A percentile compares a stretch with the other conserved stretches of the same genome.
Conservation (phyloP, 2,797 vertebrate species). For the Chiroxiphia lanceolata region DNA sequence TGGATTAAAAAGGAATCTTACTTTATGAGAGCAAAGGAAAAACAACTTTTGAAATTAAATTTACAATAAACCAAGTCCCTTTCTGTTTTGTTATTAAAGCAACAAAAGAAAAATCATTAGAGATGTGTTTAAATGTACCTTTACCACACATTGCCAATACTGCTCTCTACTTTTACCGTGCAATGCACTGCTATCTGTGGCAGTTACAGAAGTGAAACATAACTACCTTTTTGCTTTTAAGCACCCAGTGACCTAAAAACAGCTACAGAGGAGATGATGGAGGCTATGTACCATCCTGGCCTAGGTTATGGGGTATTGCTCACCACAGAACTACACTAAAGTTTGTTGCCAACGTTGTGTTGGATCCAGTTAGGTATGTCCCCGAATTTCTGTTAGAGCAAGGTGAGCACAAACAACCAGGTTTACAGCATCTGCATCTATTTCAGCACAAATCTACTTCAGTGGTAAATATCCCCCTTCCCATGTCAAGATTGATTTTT, state of each 20-base stretch:
- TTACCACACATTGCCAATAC: background rate
- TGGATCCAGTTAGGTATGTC: background rate
- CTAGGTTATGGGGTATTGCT: background rate
- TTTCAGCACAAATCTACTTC: background rate
- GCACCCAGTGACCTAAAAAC: background rate
- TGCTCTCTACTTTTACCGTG: background rate
- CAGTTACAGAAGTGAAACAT: background rate
- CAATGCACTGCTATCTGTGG: background rate
- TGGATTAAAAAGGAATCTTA: background rate
- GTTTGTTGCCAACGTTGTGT: background rate
- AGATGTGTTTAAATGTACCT: background rate
- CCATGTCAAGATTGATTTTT: background rate
- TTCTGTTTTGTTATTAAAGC: background rate
- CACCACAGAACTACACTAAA: background rate
- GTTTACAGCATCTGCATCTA: background rate
- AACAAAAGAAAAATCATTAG: background rate
- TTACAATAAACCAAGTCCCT: background rate
- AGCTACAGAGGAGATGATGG: background rate
- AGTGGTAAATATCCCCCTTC: background rate
- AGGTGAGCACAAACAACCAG: background rate
- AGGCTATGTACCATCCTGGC: background rate
- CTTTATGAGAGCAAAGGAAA: background rate
- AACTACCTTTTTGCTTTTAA: background rate
- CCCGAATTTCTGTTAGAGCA: background rate
- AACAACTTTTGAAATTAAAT: background rate